Conservation (phyloP, 2,113 vertebrate genomes). For the Anseranas semipalmata region DNA sequence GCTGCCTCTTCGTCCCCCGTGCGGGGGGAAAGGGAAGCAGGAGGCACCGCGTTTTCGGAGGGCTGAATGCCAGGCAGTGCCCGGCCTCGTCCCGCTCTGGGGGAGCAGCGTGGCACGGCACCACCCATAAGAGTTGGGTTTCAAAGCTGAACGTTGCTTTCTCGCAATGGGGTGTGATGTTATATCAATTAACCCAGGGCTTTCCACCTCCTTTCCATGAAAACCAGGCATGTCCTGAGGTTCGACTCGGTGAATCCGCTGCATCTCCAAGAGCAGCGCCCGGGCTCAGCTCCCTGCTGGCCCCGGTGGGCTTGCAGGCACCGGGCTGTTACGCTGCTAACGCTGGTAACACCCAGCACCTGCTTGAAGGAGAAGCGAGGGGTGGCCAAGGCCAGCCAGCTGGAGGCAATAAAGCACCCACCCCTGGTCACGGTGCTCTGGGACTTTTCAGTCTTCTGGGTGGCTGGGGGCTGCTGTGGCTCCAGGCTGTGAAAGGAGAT, state of each 20-base stretch:
- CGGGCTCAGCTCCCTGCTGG: neutral
- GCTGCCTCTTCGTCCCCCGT: neutral
- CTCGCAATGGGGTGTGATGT: neutral
- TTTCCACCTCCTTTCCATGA: neutral
- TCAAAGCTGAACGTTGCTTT: neutral
- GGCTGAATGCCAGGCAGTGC: neutral
- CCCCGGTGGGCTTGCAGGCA: neutral
- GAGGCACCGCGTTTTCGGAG: neutral
- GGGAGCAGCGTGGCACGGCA: neutral
- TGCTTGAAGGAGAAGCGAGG: neutral
- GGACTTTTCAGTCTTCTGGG: neutral
- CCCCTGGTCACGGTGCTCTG: neutral
- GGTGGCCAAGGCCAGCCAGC: neutral
- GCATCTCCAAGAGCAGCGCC: too few species aligned
- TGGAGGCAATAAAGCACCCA: neutral
- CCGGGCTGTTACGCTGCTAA: neutral
- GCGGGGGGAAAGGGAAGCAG: neutral
- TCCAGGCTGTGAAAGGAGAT: neutral
- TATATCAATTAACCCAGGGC: neutral
- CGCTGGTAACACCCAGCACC: neutral
- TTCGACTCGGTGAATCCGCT: neutral
- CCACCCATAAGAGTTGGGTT: neutral
- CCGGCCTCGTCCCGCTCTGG: neutral
- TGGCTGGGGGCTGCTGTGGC: neutral
- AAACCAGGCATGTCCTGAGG: neutral